These are phyloP conservation scores for Cairina moschata DNA, from an alignment of 2,113 vertebrate species.

Conservation along the genomic window DNA sequence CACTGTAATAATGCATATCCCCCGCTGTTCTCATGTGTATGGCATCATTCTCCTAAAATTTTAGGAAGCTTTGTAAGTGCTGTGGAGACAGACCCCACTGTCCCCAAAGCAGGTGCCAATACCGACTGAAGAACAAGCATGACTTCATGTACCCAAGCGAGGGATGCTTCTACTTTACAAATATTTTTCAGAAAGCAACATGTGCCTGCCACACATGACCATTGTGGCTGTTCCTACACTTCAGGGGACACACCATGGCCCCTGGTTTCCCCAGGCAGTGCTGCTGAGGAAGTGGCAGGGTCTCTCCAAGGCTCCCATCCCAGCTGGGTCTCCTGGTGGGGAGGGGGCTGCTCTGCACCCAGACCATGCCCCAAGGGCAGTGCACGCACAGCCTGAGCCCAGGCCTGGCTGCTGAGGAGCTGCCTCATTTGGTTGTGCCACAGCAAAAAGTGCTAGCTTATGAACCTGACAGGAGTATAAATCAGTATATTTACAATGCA, in stretches of 20 bases:
- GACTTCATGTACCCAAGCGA: not conserved
- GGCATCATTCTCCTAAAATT: not conserved
- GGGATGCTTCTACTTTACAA: not conserved
- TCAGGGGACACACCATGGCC: rapidly evolving
- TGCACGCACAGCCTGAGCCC: too few relatives aligned
- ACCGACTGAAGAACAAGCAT: not conserved
- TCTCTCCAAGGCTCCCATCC: not conserved
- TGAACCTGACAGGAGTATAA: not conserved
- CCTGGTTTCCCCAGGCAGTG: not conserved
- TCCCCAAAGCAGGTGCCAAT: not conserved
- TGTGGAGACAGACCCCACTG: not conserved
- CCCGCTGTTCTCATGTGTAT: rapidly evolving
- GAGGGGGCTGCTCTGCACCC: not conserved
- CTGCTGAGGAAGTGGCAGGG: not conserved
- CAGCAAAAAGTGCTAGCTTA: not conserved
- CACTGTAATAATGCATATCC: not conserved
- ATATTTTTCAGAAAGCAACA: not conserved
- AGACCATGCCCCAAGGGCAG: not conserved
- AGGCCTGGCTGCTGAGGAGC: not conserved
- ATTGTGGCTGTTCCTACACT: not conserved
- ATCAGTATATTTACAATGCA: not conserved
- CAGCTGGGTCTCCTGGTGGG: rapidly evolving
- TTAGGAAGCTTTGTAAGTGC: not conserved
- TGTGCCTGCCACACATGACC: not conserved
- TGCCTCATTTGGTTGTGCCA: not conserved